Evolutionary conservation across 2,113 vertebrate species (phyloP).

Genomic region (Plecotus auritus): DNA sequence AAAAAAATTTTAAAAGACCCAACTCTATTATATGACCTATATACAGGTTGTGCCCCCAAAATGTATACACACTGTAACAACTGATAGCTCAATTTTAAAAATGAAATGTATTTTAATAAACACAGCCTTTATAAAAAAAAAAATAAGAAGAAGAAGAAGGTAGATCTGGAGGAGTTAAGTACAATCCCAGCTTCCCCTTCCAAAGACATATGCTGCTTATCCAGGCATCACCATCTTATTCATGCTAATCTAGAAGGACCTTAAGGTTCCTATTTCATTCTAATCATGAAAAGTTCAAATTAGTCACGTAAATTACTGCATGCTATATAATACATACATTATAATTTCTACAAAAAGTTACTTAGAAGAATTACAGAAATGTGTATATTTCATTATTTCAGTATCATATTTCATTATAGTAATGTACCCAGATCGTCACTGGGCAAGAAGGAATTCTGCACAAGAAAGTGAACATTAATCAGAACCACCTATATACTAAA

Average conservation of each 20-base stretch:
- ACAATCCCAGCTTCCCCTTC: not conserved
- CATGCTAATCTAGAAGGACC: not conserved
- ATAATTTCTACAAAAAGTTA: not conserved
- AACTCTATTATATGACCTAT: no score
- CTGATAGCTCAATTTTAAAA: no score
- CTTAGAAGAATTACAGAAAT: conserved; percentile 16
- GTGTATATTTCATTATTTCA: not conserved
- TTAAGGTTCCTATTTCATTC: not conserved
- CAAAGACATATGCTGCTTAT: not conserved
- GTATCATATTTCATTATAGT: conserved; percentile 11
- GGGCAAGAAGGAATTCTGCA: conserved; percentile 30
- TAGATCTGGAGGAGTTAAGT: not conserved
- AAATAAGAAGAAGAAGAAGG: no score
- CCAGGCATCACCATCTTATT: not conserved
- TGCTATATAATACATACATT: not conserved
- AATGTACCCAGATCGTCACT: not conserved
- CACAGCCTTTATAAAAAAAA: no score
- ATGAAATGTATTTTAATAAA: no score
- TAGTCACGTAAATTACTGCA: not conserved
- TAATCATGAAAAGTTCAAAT: conserved; percentile 38
- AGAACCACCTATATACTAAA: conserved; percentile 40
- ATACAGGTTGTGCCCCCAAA: no score
- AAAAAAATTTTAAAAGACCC: no score
- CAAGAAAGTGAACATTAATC: conserved; percentile 43
- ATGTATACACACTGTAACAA: no score